Evolutionary conservation across 1,140 invertebrate species (phyloP), one percentile per base, ranked within the genome.

Genomic region (Lepidurus apus): DNA sequence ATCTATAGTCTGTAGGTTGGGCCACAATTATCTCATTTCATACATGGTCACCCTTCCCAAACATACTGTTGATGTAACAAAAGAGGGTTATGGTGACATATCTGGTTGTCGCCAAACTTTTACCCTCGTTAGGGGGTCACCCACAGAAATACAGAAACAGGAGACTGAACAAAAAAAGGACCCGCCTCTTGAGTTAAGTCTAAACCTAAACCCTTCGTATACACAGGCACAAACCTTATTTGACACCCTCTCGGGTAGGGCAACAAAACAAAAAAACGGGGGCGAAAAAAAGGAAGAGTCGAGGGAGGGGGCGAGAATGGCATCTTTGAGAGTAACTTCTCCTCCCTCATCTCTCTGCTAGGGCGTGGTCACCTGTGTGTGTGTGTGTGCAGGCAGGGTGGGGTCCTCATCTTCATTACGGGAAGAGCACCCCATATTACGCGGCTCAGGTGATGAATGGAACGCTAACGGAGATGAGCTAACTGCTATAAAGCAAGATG

Each of bases 341-440:
- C 53, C 53, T 65, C 53, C 53, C 53, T 65, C 53, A 65, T 65
- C 53, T 65, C 8, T 65, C n/a, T 21, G 53, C 0, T 21, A 65
- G 53, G 53, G 53, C 53, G 53, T 65, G 53, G 53, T 65, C 53
- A 65, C 53, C 53, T 65, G 53, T 17, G 53, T 65, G 53, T 65
- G 53, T 65, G 45, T 47, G 53, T 65, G 53, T 65, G 53, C 53
- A 65, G 17, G 21, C 53, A 65, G 53, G 53, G 53, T 65, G 53
- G 53, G 53, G 53, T 65, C 53, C 53, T 65, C 53, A 65, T 65
- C 53, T 65, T 65, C 53, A 65, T 65, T 65, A 65, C 53, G 13
- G 53, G 53, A 17, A 65, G 53, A 65, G 53, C 21, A 21, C 53
- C 53, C 53, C 53, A 4, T 65, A 65, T 65, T 65, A 65, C 53